Conservation (phyloP, 2,797 vertebrate species). For the Halcyon smyrnensis region DNA sequence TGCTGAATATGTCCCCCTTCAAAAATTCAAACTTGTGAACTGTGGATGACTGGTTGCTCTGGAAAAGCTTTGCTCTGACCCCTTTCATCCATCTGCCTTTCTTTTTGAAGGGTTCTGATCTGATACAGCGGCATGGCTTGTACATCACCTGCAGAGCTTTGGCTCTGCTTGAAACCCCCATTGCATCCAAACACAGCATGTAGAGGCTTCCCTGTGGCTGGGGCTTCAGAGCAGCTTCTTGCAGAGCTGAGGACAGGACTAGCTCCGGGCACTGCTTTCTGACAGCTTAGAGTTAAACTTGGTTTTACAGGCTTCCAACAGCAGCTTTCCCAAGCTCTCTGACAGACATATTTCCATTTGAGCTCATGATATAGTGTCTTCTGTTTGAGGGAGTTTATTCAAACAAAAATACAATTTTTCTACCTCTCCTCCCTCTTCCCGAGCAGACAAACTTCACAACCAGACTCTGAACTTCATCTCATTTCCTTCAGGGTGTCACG, state of each 20-base stretch:
- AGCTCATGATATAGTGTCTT: conserved; percentile 42
- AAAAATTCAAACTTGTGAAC: not conserved
- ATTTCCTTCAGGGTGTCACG: conserved; percentile 41
- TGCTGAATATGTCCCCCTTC: not conserved
- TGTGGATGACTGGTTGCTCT: not conserved
- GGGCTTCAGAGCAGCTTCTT: not conserved
- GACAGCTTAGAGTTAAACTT: conserved; percentile 16
- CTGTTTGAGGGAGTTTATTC: conserved; percentile 48
- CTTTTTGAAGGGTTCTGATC: not conserved
- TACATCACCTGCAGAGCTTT: not conserved
- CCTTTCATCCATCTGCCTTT: not conserved
- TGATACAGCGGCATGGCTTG: not conserved
- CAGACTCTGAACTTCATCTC: conserved; percentile 64
- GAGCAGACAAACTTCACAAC: conserved; percentile 57
- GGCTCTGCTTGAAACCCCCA: not conserved
- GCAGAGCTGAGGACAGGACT: not conserved
- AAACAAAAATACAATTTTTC: conserved; percentile 18
- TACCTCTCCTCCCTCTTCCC: conserved; percentile 16
- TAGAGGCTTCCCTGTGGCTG: not conserved
- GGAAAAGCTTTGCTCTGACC: not conserved
- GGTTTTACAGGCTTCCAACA: conserved; percentile 16
- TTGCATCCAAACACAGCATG: accelerated
- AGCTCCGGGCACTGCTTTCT: not conserved
- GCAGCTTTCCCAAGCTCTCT: conserved; percentile 48
- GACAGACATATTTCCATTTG: conserved; percentile 56